These are phyloP conservation scores for Ornithoptera alexandrae DNA, from an alignment of 2,888 invertebrate genomes.

Conservation along the genomic window DNA sequence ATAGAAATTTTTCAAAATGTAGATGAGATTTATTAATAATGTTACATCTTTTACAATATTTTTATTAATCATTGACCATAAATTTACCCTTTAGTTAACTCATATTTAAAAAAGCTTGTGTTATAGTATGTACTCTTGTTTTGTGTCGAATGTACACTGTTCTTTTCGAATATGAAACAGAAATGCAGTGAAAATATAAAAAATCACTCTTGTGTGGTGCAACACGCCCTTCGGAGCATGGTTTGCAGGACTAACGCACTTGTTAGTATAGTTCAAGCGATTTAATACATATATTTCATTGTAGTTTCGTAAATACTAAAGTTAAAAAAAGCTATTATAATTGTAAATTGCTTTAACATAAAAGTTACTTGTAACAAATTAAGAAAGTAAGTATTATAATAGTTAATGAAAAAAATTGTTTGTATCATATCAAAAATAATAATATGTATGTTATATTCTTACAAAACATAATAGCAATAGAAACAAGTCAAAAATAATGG, in stretches of 20 bases:
- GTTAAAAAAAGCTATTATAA: neutral
- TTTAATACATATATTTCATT: neutral
- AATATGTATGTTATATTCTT: no score
- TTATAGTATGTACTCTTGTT: constrained; percentile 55
- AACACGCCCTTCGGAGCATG: constrained; percentile 55
- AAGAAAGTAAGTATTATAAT: no score
- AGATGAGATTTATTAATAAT: no score
- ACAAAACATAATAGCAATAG: no score
- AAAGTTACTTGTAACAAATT: neutral
- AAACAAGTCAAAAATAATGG: no score
- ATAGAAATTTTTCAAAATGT: no score
- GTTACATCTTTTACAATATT: neutral
- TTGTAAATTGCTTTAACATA: neutral
- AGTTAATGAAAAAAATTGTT: no score
- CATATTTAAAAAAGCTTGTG: constrained; percentile 36
- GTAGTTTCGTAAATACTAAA: neutral
- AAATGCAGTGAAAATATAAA: constrained; percentile 66
- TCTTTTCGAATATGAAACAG: constrained; percentile 54
- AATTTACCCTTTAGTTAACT: neutral
- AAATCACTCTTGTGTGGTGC: constrained; percentile 58
- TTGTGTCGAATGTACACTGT: constrained; percentile 51
- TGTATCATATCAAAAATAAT: no score
- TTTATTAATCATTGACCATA: neutral
- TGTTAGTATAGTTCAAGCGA: constrained; percentile 9
- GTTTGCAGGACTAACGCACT: constrained; percentile 49